Percentiles rank a stretch among this genome's conserved stretches.
These are phyloP conservation scores for Eremobia ochroleuca DNA, from an alignment of 2,888 invertebrate genomes.

Conservation along the genomic window DNA sequence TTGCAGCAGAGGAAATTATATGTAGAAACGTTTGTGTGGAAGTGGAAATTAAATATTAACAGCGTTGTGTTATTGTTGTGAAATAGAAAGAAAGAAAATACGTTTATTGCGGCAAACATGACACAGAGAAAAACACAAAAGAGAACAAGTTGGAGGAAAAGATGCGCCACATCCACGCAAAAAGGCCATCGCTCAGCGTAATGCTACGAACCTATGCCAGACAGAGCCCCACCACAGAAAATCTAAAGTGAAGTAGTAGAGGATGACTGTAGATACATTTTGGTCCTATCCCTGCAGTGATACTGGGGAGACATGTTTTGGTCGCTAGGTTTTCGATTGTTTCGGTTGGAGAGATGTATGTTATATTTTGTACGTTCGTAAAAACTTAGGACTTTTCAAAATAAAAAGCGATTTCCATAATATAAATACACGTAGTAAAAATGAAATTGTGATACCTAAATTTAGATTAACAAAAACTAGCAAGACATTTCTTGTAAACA, in stretches of 20 bases:
- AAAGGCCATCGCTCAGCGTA: neutral
- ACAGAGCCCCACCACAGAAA: neutral
- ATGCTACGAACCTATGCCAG: neutral
- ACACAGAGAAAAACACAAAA: neutral
- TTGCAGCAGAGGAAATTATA: conserved; percentile 53
- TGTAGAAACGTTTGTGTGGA: conserved; percentile 28
- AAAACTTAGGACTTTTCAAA: too few relatives aligned
- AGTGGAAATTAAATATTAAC: conserved; percentile 32
- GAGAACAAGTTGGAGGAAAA: neutral
- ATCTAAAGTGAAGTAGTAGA: neutral
- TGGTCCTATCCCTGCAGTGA: neutral
- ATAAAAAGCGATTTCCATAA: too few relatives aligned
- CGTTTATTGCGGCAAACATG: neutral
- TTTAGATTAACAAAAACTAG: too few relatives aligned
- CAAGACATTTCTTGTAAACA: too few relatives aligned
- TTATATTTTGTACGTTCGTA: too few relatives aligned
- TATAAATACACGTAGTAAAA: too few relatives aligned
- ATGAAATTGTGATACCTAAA: too few relatives aligned
- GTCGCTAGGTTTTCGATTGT: too few relatives aligned
- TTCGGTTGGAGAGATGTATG: too few relatives aligned
- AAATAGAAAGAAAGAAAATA: neutral
- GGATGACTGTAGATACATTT: neutral
- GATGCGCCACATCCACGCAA: neutral
- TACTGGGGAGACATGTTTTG: neutral
- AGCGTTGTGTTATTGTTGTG: conserved; percentile 8